Evolutionary conservation across 1,140 invertebrate species (phyloP).

Genomic region (Lordiphosa stackelbergi): DNA sequence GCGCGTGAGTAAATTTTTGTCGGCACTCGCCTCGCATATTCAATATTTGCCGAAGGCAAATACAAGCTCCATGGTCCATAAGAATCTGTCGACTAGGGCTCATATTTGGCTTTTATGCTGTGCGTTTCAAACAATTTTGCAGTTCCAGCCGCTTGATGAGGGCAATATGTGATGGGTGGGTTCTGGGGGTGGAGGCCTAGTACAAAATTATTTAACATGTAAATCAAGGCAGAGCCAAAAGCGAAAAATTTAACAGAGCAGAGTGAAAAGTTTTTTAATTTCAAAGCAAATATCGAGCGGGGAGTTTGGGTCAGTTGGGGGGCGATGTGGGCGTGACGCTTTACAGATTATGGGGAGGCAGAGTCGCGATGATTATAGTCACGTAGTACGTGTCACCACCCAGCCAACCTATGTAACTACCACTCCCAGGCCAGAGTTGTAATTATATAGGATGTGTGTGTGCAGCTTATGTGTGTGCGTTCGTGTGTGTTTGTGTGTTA

Average conservation of each 20-base stretch:
- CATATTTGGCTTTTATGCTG: slow-evolving; percentile 65
- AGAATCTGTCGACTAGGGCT: slow-evolving; percentile 21
- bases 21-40: slow-evolving; percentile 36
- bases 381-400: slow-evolving; percentile 67
- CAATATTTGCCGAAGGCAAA: slow-evolving; percentile 40
- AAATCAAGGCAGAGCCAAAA: slow-evolving; percentile 60
- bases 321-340: slow-evolving; percentile 2
- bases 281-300: slow-evolving; percentile 62
- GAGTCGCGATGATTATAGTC: slow-evolving; percentile 67
- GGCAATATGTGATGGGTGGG: neutral
- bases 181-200: slow-evolving; percentile 19
- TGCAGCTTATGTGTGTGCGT: slow-evolving; percentile 4
- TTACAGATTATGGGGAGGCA: slow-evolving; percentile 48
- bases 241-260: slow-evolving; percentile 60
- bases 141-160: slow-evolving; percentile 9
- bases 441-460: slow-evolving; percentile 39
- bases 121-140: slow-evolving; percentile 58
- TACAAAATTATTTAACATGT: slow-evolving; percentile 70
- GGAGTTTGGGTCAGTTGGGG: slow-evolving; percentile 25
- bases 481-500: slow-evolving; percentile 14
- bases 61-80: slow-evolving; percentile 11
- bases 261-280: slow-evolving; percentile 70
- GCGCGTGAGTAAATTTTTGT: slow-evolving; percentile 32
- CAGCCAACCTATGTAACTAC: slow-evolving; percentile 9
- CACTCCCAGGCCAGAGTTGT: slow-evolving; percentile 35